Conservation (phyloP, 2,888 invertebrate genomes). For the Ischnura elegans region DNA sequence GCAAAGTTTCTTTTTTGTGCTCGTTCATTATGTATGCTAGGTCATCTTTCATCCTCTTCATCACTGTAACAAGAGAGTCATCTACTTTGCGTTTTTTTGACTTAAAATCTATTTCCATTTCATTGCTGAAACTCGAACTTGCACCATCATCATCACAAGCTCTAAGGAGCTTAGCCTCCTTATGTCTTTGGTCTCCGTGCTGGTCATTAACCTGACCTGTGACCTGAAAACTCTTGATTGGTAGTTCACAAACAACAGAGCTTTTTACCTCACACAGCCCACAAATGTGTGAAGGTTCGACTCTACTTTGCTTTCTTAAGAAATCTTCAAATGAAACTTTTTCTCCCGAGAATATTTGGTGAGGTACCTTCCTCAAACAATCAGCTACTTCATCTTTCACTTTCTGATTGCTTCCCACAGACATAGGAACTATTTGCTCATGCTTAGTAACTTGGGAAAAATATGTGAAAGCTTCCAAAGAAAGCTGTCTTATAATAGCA, state of each 20-base stretch:
- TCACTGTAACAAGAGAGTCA: background rate
- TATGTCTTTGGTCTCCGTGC: background rate
- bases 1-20: background rate
- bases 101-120: background rate
- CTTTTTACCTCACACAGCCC: background rate
- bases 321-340: background rate
- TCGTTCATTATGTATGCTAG: background rate
- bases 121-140: background rate
- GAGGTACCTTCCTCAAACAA: slow-evolving; percentile 39
- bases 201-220: background rate
- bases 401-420: background rate
- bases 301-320: background rate
- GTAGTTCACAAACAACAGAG: background rate
- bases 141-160: background rate
- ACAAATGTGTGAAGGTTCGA: background rate
- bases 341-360: background rate
- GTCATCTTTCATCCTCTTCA: slow-evolving; percentile 58
- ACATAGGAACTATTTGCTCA: slow-evolving; percentile 55
- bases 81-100: slow-evolving; percentile 21
- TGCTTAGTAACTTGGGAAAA: slow-evolving; percentile 64
- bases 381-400: background rate
- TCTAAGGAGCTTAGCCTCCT: background rate
- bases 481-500: slow-evolving; percentile 5
- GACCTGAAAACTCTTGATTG: background rate
- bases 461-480: slow-evolving; percentile 51